Base-by-base conservation (phyloP, 2,113 vertebrate species). In the Seriola aureovittata region DNA sequence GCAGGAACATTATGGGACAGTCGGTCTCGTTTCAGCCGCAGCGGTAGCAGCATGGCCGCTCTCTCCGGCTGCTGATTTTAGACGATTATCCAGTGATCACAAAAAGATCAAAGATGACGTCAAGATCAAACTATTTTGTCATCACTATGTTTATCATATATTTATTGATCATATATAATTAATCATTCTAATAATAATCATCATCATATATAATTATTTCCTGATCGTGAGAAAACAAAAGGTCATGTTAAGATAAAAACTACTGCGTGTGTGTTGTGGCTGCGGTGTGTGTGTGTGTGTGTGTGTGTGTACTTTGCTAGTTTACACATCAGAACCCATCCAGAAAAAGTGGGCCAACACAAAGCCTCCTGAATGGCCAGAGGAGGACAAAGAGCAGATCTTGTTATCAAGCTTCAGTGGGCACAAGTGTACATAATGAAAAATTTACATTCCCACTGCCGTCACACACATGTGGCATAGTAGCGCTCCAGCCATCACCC, bases 311-410 rank as follows among this genome's bases (percentile, higher is more conserved):
- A 52, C 48, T 52, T 55, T 42, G 29, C 1, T 36, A 32, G 69
- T 68, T 66, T 17, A 36, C 63, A 76, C 75, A 71, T 74, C 42
- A 75, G 50, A 75, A 32, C 59, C 59, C 77, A 75, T 23, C 50
- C 52, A 32, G 46, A 34, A 58, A 68, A 89, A 92, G 84, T 90
- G 82, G 82, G 90, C 80, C 88, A 89, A 54, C 90, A 84, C 60
- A 58, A 79, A 79, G 76, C 84, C 84, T 74, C 64, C 25, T 77
- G 78, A 62, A 79, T 50, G 76, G 87, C 87, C 75, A 52, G 75
- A 68, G 75, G 86, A 88, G 67, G 79, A 89, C 85, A 86, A 91
- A 85, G 86, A 91, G 83, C 84, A 91, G 87, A 73, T 80, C 85
- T 75, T 8, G 73, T 86, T 83, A 78, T 82, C 65, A 63, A 58